Percentiles rank a stretch among this genome's conserved stretches.
phyloP scores from a whole-genome alignment of 2,113 vertebrate species.

The Atherinomorus stipes region DNA sequence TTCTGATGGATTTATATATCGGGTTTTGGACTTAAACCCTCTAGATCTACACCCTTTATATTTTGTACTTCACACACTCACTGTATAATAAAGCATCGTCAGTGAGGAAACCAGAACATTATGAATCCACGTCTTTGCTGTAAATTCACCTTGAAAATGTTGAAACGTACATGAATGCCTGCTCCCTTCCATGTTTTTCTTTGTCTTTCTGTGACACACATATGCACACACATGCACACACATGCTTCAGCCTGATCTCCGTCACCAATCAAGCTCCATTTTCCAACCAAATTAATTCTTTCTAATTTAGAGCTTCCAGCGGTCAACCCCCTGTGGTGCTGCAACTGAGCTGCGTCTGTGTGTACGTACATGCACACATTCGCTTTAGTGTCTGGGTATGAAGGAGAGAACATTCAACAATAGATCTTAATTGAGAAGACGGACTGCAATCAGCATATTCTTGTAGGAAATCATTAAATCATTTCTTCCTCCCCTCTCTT shows the following conservation, averaged over 20 bases:
- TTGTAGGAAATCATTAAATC: slow-evolving; percentile 79
- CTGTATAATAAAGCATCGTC: background rate
- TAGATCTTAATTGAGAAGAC: slow-evolving; percentile 83
- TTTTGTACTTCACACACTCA: too few relatives aligned
- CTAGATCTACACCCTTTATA: too few relatives aligned
- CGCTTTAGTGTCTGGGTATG: slow-evolving; percentile 35
- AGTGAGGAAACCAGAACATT: background rate
- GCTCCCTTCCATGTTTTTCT: slow-evolving; percentile 13
- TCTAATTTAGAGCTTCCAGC: slow-evolving; percentile 79
- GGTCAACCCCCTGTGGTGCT: slow-evolving; percentile 75
- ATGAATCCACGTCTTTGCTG: slow-evolving; percentile 16
- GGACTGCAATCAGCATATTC: slow-evolving; percentile 82
- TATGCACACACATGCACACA: slow-evolving; percentile 14
- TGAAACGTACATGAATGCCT: slow-evolving; percentile 20
- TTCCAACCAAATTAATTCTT: slow-evolving; percentile 82
- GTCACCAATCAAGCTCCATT: slow-evolving; percentile 82
- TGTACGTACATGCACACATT: slow-evolving; percentile 26
- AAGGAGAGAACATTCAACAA: slow-evolving; percentile 71
- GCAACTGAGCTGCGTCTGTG: slow-evolving; percentile 59
- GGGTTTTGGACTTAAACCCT: too few relatives aligned
- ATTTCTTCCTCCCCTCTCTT: slow-evolving; percentile 63
- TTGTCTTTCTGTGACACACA: background rate
- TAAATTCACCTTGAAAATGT: slow-evolving; percentile 33
- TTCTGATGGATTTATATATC: too few relatives aligned
- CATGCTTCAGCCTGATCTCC: slow-evolving; percentile 58